A percentile compares a stretch with the other conserved stretches of the same genome.
phyloP scores from a whole-genome alignment of 2,113 vertebrate genomes.

The Callopanchax toddi region DNA sequence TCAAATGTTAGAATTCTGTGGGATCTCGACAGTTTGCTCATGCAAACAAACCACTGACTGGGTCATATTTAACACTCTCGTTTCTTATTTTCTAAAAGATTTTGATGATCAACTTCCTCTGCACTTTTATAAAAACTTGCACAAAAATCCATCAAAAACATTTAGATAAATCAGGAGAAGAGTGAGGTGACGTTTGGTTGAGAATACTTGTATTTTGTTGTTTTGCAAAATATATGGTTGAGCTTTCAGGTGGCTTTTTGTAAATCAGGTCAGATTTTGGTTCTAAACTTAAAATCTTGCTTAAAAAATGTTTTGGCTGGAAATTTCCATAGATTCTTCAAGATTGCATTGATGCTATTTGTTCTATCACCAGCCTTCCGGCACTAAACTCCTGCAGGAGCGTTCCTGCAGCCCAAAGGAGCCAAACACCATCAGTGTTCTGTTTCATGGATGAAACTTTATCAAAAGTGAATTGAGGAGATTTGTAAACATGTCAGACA shows the following conservation, averaged over 20 bases:
- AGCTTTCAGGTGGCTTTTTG: constrained; percentile 45
- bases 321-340: constrained; percentile 40
- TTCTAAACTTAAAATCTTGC: constrained; percentile 59
- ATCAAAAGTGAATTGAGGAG: constrained; percentile 40
- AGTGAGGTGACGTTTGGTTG: too few relatives aligned
- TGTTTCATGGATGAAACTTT: constrained; percentile 31
- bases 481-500: constrained; percentile 17
- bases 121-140: too few relatives aligned
- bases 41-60: too few relatives aligned
- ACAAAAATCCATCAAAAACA: too few relatives aligned
- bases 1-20: not conserved
- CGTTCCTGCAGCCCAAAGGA: constrained; percentile 36
- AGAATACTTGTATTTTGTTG: too few relatives aligned
- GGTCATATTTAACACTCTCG: too few relatives aligned
- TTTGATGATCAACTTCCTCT: too few relatives aligned
- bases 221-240: too few relatives aligned
- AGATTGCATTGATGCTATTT: constrained; percentile 57
- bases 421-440: constrained; percentile 50
- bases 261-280: constrained; percentile 60
- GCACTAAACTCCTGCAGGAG: constrained; percentile 41
- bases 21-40: not conserved
- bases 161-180: too few relatives aligned
- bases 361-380: constrained; percentile 45
- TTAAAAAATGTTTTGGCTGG: constrained; percentile 57
- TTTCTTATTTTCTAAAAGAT: too few relatives aligned